Evolutionary conservation across 92 coral and sea anemone genomes (phyloP).

Genomic region (Anthopleura xanthogrammica): DNA sequence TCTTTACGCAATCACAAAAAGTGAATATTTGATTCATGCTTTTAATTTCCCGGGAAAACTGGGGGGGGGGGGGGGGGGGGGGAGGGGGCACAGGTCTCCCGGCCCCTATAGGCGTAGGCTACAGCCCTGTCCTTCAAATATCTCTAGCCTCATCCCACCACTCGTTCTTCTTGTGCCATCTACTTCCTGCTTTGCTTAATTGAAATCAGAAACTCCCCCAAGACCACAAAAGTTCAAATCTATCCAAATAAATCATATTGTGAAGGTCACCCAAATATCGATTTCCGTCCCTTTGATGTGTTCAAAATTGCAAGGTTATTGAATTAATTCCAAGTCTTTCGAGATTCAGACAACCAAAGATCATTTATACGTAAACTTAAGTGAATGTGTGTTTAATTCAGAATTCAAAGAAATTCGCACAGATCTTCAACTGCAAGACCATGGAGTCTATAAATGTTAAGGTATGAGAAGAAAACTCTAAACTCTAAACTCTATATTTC

Average conservation of each 20-base stretch:
- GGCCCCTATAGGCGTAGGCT: too few species aligned
- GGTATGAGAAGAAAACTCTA: neutral
- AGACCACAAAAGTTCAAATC: neutral
- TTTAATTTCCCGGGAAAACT: neutral
- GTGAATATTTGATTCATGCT: too few species aligned
- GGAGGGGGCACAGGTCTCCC: too few species aligned
- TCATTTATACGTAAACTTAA: neutral
- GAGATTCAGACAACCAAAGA: neutral
- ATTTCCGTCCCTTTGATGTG: neutral
- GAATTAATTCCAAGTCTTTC: neutral
- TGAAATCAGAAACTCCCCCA: conserved; percentile 1
- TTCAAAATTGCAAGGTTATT: neutral
- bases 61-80: too few species aligned
- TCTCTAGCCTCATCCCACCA: neutral
- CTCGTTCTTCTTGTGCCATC: neutral
- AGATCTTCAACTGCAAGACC: neutral
- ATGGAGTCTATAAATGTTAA: neutral
- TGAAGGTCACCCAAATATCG: neutral
- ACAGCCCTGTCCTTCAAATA: neutral
- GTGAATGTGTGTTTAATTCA: neutral
- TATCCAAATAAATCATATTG: neutral
- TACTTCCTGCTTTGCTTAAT: conserved; percentile 7
- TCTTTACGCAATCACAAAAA: too few species aligned
- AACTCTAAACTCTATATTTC: too few species aligned
- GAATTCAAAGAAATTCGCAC: neutral